Conservation (phyloP, 2,888 invertebrate genomes). For the Pandemis corylana region DNA sequence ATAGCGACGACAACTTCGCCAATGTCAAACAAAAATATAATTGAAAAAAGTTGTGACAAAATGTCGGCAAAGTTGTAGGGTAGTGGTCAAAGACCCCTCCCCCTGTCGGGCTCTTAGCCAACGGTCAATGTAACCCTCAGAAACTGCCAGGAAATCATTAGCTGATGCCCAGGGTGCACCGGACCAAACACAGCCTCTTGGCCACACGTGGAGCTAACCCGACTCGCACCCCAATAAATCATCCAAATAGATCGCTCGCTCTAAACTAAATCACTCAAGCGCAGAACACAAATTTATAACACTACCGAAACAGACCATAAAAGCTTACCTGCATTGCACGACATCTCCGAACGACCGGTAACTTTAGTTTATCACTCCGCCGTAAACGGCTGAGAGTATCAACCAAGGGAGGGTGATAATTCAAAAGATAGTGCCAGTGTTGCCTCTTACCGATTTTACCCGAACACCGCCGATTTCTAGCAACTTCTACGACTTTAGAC, state of each 20-base stretch:
- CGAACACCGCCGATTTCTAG: not conserved
- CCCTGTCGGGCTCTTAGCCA: no score
- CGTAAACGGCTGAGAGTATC: slow-evolving; percentile 10
- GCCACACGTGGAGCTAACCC: no score
- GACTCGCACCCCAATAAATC: not conserved
- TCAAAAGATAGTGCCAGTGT: slow-evolving; percentile 15
- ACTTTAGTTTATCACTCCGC: slow-evolving; percentile 8
- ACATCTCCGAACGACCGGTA: slow-evolving; percentile 14
- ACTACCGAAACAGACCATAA: slow-evolving; percentile 4
- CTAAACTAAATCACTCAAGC: slow-evolving; percentile 10
- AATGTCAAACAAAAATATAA: no score
- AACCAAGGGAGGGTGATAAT: slow-evolving; percentile 10
- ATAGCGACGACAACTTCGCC: no score
- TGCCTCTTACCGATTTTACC: not conserved
- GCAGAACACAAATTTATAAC: slow-evolving; percentile 2
- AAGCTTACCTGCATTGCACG: slow-evolving; percentile 11
- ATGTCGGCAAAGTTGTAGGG: no score
- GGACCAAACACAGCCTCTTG: no score
- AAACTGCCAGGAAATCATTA: no score
- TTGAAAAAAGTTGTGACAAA: no score
- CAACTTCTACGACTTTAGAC: not conserved
- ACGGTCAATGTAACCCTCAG: no score
- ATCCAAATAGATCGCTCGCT: not conserved
- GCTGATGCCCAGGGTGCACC: no score
- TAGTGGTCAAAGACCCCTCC: no score